These are phyloP conservation scores for Albula glossodonta DNA, from an alignment of 2,113 vertebrate species.

Conservation along the genomic window DNA sequence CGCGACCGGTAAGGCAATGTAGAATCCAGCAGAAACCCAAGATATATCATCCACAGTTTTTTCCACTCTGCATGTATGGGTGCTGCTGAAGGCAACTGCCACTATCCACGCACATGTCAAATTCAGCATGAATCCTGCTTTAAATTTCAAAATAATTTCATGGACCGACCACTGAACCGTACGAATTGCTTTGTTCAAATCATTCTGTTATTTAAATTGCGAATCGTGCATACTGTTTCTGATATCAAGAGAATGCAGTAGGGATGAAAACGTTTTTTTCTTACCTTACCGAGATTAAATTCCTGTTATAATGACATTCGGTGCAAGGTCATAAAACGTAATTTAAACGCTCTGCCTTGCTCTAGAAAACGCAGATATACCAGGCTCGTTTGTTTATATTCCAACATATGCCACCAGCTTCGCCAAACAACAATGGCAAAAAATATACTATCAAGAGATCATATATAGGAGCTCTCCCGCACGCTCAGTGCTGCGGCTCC, in stretches of 20 bases:
- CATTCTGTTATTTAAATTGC: not conserved
- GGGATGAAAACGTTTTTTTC: conserved; percentile 20
- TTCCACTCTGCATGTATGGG: not conserved
- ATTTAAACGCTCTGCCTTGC: conserved; percentile 23
- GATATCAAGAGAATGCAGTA: not conserved
- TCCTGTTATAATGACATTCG: conserved; percentile 67
- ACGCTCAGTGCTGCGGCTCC: conserved; percentile 46
- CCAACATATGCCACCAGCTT: conserved; percentile 59
- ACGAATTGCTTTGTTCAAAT: too few species aligned
- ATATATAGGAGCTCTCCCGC: conserved; percentile 47
- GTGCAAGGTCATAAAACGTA: conserved; percentile 57
- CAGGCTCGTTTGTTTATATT: conserved; percentile 6
- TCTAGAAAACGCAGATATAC: conserved; percentile 28
- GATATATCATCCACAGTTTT: not conserved
- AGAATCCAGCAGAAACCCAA: not conserved
- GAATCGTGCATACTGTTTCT: not conserved
- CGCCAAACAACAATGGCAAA: conserved; percentile 51
- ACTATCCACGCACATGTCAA: not conserved
- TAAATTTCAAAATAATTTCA: not conserved
- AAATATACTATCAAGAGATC: conserved; percentile 43
- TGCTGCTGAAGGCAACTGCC: not conserved
- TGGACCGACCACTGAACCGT: not conserved
- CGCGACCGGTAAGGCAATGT: not conserved
- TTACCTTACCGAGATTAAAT: conserved; percentile 56
- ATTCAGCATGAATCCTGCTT: not conserved